phyloP scores from a whole-genome alignment of 2,888 invertebrate genomes.

The Scaptomyza reducta region DNA sequence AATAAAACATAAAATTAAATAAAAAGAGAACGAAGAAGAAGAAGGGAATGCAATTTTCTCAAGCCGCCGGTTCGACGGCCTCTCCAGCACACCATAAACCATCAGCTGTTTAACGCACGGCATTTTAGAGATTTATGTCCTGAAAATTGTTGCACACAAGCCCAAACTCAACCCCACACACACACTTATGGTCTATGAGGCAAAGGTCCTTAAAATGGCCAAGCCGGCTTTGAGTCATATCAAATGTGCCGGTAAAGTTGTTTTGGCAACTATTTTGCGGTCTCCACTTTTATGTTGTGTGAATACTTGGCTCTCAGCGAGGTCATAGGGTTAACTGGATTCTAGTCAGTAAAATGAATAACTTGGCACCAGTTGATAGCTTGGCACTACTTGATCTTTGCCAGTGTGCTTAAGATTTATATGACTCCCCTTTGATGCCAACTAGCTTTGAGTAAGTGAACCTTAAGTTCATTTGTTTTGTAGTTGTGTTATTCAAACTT shows the following conservation, averaged over 20 bases:
- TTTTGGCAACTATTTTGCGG: constrained; percentile 65
- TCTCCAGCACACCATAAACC: constrained; percentile 60
- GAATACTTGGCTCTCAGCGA: constrained; percentile 16
- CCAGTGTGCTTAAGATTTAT: constrained; percentile 10
- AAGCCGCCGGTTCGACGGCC: constrained; percentile 65
- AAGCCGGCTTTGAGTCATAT: constrained; percentile 24
- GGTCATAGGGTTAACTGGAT: constrained; percentile 46
- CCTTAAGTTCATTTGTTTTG: background rate
- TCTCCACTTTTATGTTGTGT: constrained; percentile 10
- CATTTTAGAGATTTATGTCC: constrained; percentile 62
- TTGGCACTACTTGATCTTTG: constrained; percentile 39
- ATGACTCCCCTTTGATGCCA: constrained; percentile 15
- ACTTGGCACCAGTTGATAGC: constrained; percentile 53
- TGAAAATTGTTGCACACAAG: constrained; percentile 54
- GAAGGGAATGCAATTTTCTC: constrained; percentile 61
- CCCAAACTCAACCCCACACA: constrained; percentile 27
- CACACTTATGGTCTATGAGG: background rate
- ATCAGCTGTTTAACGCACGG: constrained; percentile 68
- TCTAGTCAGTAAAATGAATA: constrained; percentile 39
- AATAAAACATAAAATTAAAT: constrained; percentile 14
- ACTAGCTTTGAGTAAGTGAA: background rate
- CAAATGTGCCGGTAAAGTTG: constrained; percentile 44
- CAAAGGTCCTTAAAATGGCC: constrained; percentile 14
- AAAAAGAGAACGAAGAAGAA: background rate
- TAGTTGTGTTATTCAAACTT: background rate